phyloP scores from a whole-genome alignment of 2,113 vertebrate genomes.

The Bujurquina vittata region DNA sequence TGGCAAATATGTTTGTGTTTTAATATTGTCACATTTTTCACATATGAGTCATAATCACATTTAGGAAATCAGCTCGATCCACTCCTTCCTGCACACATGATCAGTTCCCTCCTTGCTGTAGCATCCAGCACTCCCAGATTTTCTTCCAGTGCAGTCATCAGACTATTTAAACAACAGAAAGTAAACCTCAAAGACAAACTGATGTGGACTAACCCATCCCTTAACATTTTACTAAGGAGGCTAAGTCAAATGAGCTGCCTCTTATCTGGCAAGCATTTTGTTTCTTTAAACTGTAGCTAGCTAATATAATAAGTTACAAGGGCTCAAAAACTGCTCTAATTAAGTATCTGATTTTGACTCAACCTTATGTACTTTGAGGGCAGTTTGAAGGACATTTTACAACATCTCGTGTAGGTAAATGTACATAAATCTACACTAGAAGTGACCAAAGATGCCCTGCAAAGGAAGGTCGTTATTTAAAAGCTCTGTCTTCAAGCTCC shows the following conservation, averaged over 20 bases:
- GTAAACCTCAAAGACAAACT: background rate
- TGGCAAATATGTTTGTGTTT: background rate
- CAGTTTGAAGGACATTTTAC: background rate
- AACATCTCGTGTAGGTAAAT: background rate
- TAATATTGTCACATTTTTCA: background rate
- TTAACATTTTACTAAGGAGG: too few relatives aligned
- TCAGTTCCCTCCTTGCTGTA: background rate
- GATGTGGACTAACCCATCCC: too few relatives aligned
- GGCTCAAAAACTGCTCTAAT: background rate
- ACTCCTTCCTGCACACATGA: background rate
- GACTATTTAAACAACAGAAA: background rate
- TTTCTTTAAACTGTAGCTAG: background rate
- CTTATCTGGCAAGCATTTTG: background rate
- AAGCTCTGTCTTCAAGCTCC: background rate
- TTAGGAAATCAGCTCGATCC: background rate
- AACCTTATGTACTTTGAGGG: background rate
- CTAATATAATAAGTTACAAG: background rate
- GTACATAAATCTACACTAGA: background rate
- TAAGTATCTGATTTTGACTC: background rate
- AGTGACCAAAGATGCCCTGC: background rate
- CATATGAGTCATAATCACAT: background rate
- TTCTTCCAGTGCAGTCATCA: background rate
- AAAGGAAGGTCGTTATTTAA: background rate
- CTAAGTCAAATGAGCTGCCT: too few relatives aligned
- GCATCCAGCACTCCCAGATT: background rate